These are phyloP conservation scores for Crotalus viridis DNA, from an alignment of 2,113 vertebrate species.

Conservation along the genomic window DNA sequence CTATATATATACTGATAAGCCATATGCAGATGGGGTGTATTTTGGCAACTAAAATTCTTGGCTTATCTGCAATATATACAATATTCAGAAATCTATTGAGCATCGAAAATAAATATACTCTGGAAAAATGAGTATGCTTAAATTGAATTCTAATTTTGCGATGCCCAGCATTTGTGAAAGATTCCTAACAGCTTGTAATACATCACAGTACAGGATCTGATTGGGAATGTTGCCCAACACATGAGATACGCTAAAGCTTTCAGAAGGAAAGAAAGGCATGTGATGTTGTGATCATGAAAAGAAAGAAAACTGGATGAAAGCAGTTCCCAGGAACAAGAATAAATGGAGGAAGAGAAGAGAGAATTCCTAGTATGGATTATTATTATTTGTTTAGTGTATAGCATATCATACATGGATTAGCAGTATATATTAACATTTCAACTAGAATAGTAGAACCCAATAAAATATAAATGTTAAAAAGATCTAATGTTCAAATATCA, in stretches of 20 bases:
- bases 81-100: fast-evolving
- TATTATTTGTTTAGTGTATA: neutral
- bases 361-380: neutral
- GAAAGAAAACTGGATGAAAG: neutral
- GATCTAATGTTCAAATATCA: no score
- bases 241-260: neutral
- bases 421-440: no score
- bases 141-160: neutral
- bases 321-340: neutral
- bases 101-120: neutral
- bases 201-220: fast-evolving
- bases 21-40: neutral
- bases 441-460: no score
- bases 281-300: neutral
- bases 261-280: neutral
- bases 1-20: neutral
- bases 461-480: no score
- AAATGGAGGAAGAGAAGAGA: neutral
- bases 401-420: no score
- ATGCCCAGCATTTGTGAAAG: neutral
- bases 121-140: fast-evolving
- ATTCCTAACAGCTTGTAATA: neutral
- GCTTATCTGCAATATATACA: neutral
- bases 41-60: neutral
- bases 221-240: neutral